phyloP scores from a whole-genome alignment of 2,797 vertebrate species.

The Aldrovandia affinis region DNA sequence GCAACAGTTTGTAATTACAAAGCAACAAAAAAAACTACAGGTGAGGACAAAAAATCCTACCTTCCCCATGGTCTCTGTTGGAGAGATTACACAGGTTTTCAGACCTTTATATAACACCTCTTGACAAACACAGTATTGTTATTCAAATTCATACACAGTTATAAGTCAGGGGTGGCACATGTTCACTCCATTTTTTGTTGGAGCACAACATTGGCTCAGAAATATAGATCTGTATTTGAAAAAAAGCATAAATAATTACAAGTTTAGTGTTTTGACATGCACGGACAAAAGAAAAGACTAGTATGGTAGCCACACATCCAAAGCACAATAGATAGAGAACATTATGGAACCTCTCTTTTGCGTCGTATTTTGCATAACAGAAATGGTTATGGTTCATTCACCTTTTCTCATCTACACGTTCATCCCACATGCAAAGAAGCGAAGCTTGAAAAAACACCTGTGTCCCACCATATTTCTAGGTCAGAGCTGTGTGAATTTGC shows the following conservation, averaged over 20 bases:
- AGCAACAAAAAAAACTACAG: conserved; percentile 16
- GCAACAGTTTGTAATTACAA: neutral
- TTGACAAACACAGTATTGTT: conserved; percentile 79
- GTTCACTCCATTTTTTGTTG: conserved; percentile 75
- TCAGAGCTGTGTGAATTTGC: neutral
- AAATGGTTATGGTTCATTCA: conserved; percentile 61
- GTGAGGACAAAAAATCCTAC: conserved; percentile 62
- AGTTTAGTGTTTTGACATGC: conserved; percentile 74
- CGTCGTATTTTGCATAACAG: conserved; percentile 70
- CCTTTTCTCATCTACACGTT: conserved; percentile 46
- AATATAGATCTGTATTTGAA: conserved; percentile 78
- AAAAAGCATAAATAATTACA: conserved; percentile 72
- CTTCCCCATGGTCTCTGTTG: conserved; percentile 81
- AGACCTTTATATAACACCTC: conserved; percentile 76
- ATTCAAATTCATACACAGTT: conserved; percentile 74
- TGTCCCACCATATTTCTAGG: neutral
- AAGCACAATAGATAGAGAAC: conserved; percentile 74
- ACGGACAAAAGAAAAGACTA: conserved; percentile 77
- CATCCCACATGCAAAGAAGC: conserved; percentile 25
- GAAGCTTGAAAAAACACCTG: neutral
- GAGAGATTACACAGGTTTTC: conserved; percentile 78
- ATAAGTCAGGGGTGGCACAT: conserved; percentile 74
- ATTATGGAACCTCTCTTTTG: conserved; percentile 74
- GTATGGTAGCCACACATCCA: conserved; percentile 73
- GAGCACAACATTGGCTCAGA: conserved; percentile 71